Percentiles rank a stretch among this genome's conserved stretches.
Conservation (phyloP, 2,797 vertebrate species). For the Diplodus puntazzo region DNA sequence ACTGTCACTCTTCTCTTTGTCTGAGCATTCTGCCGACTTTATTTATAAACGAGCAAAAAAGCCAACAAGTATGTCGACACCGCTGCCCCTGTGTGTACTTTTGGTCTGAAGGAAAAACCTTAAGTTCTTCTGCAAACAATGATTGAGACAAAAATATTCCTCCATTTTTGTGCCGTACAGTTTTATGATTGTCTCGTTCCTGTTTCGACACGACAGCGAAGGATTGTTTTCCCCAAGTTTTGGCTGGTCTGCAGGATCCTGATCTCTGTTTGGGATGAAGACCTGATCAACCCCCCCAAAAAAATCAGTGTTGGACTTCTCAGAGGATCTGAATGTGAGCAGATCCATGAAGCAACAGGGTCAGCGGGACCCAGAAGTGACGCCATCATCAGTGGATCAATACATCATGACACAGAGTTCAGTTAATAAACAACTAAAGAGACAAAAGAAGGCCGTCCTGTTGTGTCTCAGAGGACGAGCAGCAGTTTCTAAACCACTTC, state of each 20-base stretch:
- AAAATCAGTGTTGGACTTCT: not conserved
- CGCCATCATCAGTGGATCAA: no score
- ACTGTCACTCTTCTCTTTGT: not conserved
- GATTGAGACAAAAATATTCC: not conserved
- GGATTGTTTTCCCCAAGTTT: not conserved
- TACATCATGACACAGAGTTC: no score
- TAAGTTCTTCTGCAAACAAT: not conserved
- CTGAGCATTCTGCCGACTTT: not conserved
- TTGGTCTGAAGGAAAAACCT: not conserved
- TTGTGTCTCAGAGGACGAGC: no score
- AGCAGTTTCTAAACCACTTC: no score
- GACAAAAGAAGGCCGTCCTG: no score
- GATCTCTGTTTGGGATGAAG: not conserved
- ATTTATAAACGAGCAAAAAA: not conserved
- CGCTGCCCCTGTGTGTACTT: not conserved
- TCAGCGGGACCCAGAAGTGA: no score
- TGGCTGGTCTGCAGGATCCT: not conserved
- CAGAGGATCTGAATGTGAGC: not conserved
- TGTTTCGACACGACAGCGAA: not conserved
- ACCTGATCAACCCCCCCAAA: no score
- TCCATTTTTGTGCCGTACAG: not conserved
- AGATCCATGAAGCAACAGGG: no score
- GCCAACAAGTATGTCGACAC: not conserved
- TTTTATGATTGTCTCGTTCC: not conserved
- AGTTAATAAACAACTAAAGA: no score